Evolutionary conservation across 2,113 vertebrate species (phyloP), one percentile per base, ranked within the genome.

Genomic region (Pelecanus crispus): DNA sequence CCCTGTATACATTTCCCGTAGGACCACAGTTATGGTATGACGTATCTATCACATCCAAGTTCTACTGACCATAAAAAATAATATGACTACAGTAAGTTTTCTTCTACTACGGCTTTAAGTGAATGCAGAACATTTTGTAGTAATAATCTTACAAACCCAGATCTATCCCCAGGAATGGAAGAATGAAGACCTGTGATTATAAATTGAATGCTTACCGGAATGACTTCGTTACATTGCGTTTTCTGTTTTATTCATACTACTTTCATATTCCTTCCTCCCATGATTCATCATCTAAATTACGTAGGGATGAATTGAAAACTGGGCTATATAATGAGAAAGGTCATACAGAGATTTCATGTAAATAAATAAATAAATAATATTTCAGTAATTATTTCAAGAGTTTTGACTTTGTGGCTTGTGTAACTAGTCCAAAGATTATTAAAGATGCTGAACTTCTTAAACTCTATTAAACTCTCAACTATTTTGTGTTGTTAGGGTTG

Each of bases 401-500:
- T 75, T 79, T 68, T 85, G 73, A 73, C 65, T 86, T 26, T 16
- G 9, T 44, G 53, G 32, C 73, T 86, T 61, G 3, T 25, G 62
- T 78, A 89, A 62, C 34, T 56, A 17, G 53, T 49, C 0, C 2
- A n/a, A 74, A 70, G n/a, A 26, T 74, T 24, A 9, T 38, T 75
- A 31, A 58, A 88, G 67, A 10, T 34, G 14, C 63, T 25, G 75
- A 88, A 71, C 12, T 26, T 61, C n/a, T 4, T 58, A 17, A 81
- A 67, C 28, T 55, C 58, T 8, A 0, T 26, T 80, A 28, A 86
- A 47, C 26, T 62, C 9, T 53, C 14, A 19, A 9, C 7, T 62
- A 1, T 70, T 86, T 62, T 96, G 17, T 97, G 77, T 75, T 75
- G 16, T 61, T 97, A 99, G 99, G 87, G 99, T 99, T 91, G 99